Conservation (phyloP, 1,140 invertebrate genomes). For the Cyclina sinensis region DNA sequence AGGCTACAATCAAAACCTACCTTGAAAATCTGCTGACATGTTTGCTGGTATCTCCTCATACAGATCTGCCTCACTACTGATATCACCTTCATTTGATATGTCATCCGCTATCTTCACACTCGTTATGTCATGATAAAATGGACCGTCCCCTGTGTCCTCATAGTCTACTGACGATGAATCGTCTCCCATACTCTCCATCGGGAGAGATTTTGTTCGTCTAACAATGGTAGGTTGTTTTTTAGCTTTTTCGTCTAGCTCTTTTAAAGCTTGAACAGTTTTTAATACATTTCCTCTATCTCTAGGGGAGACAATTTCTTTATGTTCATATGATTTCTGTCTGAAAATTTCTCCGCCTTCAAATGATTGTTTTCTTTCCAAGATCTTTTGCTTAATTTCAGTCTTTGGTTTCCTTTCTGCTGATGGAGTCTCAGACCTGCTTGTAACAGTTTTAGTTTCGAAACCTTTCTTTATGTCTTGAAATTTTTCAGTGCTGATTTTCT, state of each 20-base stretch:
- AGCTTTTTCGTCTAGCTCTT: slow-evolving; percentile 56
- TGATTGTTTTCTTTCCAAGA: slow-evolving; percentile 64
- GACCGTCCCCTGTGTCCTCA: slow-evolving; percentile 2
- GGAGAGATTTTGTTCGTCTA: slow-evolving; percentile 41
- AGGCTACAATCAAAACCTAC: too few species aligned
- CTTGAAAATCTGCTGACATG: background rate
- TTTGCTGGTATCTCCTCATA: slow-evolving; percentile 60
- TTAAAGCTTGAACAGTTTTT: slow-evolving; percentile 47
- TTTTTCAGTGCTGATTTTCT: slow-evolving; percentile 50
- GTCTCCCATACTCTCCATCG: slow-evolving; percentile 36
- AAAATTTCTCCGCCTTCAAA: slow-evolving; percentile 41
- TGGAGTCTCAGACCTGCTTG: background rate
- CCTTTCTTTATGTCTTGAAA: slow-evolving; percentile 65
- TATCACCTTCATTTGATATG: slow-evolving; percentile 65
- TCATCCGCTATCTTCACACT: slow-evolving; percentile 10
- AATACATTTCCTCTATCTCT: slow-evolving; percentile 46
- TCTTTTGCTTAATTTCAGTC: slow-evolving; percentile 27
- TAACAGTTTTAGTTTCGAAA: slow-evolving; percentile 39
- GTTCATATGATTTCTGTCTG: slow-evolving; percentile 17
- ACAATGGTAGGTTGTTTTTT: slow-evolving; percentile 48
- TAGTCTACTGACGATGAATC: slow-evolving; percentile 45
- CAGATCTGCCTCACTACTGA: slow-evolving; percentile 67
- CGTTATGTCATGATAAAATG: background rate
- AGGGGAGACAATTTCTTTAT: slow-evolving; percentile 32
- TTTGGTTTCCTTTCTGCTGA: slow-evolving; percentile 46